Evolutionary conservation across 2,888 invertebrate species (phyloP).

Genomic region (Seira ritae): DNA sequence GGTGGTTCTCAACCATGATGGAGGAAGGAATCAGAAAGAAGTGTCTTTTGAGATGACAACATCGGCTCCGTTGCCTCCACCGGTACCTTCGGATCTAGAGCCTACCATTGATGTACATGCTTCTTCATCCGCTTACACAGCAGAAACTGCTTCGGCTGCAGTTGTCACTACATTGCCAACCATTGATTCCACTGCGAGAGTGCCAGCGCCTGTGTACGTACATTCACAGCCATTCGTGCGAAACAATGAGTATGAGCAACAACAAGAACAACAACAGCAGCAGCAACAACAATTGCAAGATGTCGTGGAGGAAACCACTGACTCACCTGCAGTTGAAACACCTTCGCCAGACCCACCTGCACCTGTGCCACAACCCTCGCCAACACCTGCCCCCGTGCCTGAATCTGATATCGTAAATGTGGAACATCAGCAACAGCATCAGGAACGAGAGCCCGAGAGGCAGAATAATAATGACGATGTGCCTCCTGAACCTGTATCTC

Average conservation of each 20-base stretch:
- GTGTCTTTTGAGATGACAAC: conserved; percentile 39
- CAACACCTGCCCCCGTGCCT: conserved; percentile 79
- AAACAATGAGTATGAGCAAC: conserved; percentile 37
- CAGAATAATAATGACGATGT: conserved; percentile 49
- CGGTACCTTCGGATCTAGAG: conserved; percentile 19
- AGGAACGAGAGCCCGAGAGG: conserved; percentile 73
- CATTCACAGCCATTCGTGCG: conserved; percentile 38
- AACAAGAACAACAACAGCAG: too few species aligned
- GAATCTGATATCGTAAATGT: too few species aligned
- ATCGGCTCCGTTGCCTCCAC: conserved; percentile 1
- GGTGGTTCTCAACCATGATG: conserved; percentile 75
- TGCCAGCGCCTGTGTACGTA: conserved; percentile 43
- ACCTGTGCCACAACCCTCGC: conserved; percentile 77
- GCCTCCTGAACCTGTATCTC: conserved; percentile 11
- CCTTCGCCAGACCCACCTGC: conserved; percentile 61
- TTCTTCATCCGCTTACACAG: not conserved
- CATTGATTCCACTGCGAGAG: conserved; percentile 26
- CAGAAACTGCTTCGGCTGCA: conserved; percentile 6
- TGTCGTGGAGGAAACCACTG: too few species aligned
- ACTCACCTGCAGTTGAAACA: not conserved
- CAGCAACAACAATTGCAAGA: too few species aligned
- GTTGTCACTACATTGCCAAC: conserved; percentile 18
- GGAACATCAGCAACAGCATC: too few species aligned
- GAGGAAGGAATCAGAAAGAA: conserved; percentile 51
- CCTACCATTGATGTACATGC: not conserved